A percentile compares a stretch with the other conserved stretches of the same genome.
phyloP scores from a whole-genome alignment of 1,140 invertebrate genomes.

The Neuroterus valhalla region DNA sequence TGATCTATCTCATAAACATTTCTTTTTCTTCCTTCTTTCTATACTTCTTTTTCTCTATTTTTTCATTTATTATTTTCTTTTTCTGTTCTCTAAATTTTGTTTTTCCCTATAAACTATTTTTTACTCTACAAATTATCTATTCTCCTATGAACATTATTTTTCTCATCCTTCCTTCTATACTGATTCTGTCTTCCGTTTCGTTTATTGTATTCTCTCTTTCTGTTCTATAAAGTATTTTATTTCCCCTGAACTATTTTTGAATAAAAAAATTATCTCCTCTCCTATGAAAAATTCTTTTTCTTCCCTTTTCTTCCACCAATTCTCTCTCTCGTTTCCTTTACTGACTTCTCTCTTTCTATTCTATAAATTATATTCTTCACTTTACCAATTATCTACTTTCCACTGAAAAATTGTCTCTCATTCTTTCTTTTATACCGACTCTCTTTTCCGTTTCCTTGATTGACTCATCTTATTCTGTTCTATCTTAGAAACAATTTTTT shows the following conservation, averaged over 20 bases:
- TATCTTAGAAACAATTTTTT: constrained; percentile 26
- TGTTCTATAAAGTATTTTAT: neutral
- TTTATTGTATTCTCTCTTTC: neutral
- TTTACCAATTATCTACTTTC: neutral
- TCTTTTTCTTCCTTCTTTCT: no score
- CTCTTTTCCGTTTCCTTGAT: neutral
- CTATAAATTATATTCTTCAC: neutral
- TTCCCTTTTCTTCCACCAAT: constrained; percentile 27
- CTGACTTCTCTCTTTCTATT: neutral
- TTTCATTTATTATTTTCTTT: constrained; percentile 26
- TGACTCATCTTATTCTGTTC: constrained; percentile 18
- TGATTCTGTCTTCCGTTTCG: constrained; percentile 3
- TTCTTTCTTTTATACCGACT: constrained; percentile 32
- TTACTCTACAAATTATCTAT: no score
- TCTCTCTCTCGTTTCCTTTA: constrained; percentile 4
- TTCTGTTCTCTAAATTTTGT: no score
- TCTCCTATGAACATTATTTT: no score
- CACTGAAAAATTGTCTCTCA: constrained; percentile 19
- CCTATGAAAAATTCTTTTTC: constrained; percentile 23
- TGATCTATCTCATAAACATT: no score
- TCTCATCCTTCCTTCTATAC: constrained; percentile 27
- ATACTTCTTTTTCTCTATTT: constrained; percentile 23
- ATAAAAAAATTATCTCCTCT: no score
- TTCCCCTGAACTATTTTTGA: neutral
- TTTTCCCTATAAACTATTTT: no score